Conservation (phyloP, 2,113 vertebrate genomes). For the Antigone vipio region DNA sequence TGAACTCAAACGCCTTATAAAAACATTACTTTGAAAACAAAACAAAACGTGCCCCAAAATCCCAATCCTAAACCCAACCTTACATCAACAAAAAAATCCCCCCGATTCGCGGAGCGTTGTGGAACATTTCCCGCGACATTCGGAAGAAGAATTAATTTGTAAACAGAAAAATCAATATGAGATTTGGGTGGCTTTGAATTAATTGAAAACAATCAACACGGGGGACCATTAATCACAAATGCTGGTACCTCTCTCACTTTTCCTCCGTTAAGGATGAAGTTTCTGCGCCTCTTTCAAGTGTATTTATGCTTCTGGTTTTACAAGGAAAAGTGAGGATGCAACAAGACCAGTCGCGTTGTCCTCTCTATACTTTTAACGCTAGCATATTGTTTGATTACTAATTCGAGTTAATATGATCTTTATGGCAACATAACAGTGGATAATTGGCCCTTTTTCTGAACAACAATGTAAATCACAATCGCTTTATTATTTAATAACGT, state of each 20-base stretch:
- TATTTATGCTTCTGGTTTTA: constrained; percentile 59
- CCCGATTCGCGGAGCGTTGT: background rate
- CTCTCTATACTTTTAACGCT: constrained; percentile 75
- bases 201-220: constrained; percentile 60
- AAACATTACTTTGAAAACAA: background rate
- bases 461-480: constrained; percentile 93
- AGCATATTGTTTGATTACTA: constrained; percentile 89
- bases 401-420: constrained; percentile 94
- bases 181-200: constrained; percentile 62
- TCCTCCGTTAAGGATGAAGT: constrained; percentile 32
- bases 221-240: constrained; percentile 50
- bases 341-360: constrained; percentile 71
- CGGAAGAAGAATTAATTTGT: constrained; percentile 26
- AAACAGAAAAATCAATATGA: constrained; percentile 13
- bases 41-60: background rate
- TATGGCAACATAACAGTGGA: constrained; percentile 89
- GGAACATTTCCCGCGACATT: background rate
- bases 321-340: constrained; percentile 73
- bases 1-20: background rate
- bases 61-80: background rate
- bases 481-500: constrained; percentile 99
- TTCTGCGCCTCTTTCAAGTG: constrained; percentile 36
- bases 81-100: background rate
- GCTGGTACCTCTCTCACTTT: background rate
- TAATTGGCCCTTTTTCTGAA: constrained; percentile 89